Percentiles rank a stretch among this genome's conserved stretches.
phyloP scores from a whole-genome alignment of 2,888 invertebrate species.

The Diachrysia chrysitis region DNA sequence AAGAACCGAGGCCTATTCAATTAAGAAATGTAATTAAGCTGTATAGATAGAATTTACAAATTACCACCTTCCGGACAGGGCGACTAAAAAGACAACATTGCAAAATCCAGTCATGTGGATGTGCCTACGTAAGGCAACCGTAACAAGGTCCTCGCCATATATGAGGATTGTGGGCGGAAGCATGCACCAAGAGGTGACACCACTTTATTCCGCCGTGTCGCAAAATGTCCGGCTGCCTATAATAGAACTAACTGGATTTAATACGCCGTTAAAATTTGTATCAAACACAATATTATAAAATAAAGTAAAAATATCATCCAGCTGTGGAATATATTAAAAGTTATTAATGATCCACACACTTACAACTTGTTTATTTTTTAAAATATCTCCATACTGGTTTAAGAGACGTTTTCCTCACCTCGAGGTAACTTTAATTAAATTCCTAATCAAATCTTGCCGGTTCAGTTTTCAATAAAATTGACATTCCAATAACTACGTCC shows the following conservation, averaged over 20 bases:
- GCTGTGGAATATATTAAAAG: slow-evolving; percentile 14
- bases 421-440: slow-evolving; percentile 64
- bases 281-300: slow-evolving; percentile 7
- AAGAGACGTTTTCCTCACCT: slow-evolving; percentile 50
- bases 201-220: slow-evolving; percentile 62
- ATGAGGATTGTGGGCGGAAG: slow-evolving; percentile 81
- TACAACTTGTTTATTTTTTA: slow-evolving; percentile 38
- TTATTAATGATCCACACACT: slow-evolving; percentile 23
- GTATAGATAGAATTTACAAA: slow-evolving; percentile 71
- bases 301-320: slow-evolving; percentile 3
- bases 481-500: slow-evolving; percentile 47
- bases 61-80: slow-evolving; percentile 69
- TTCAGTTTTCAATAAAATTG: slow-evolving; percentile 61
- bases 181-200: slow-evolving; percentile 67
- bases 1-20: slow-evolving; percentile 70
- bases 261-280: not conserved
- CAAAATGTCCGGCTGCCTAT: slow-evolving; percentile 61
- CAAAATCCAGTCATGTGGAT: slow-evolving; percentile 70
- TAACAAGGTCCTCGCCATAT: slow-evolving; percentile 83
- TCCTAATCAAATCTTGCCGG: slow-evolving; percentile 64
- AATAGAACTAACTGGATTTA: slow-evolving; percentile 43
- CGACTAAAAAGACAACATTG: slow-evolving; percentile 67
- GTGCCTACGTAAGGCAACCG: slow-evolving; percentile 73
- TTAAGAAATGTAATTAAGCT: slow-evolving; percentile 69
- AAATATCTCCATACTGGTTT: slow-evolving; percentile 31